Evolutionary conservation across 1,140 invertebrate species (phyloP).

Genomic region (Metaphire vulgaris): DNA sequence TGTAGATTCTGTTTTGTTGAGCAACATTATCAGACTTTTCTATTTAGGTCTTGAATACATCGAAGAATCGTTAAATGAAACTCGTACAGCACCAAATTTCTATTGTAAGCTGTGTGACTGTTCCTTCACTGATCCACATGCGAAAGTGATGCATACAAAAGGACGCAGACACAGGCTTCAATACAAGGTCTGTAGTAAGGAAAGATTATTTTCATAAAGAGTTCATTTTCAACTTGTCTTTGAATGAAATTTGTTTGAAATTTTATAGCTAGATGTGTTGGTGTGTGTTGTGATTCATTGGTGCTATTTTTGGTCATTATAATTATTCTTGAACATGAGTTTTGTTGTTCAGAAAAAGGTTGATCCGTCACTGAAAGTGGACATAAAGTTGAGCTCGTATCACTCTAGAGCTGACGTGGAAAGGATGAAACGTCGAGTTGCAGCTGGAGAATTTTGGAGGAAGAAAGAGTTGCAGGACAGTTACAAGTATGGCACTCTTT

Average conservation of each 20-base stretch:
- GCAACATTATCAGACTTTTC: no score
- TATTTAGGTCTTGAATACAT: constrained; percentile 81
- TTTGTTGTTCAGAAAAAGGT: constrained; percentile 58
- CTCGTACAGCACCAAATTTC: constrained; percentile 80
- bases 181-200: constrained; percentile 70
- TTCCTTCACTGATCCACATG: constrained; percentile 97
- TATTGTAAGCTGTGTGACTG: constrained; percentile 98
- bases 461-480: constrained; percentile 46
- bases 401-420: constrained; percentile 73
- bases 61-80: constrained; percentile 90
- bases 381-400: constrained; percentile 76
- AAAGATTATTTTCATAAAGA: no score
- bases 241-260: neutral
- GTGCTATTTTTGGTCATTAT: no score
- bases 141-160: constrained; percentile 99
- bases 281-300: no score
- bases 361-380: constrained; percentile 86
- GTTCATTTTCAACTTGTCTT: neutral
- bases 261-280: no score
- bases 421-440: constrained; percentile 64
- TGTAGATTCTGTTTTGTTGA: no score
- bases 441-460: constrained; percentile 63
- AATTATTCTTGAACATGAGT: no score
- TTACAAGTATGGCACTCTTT: neutral
- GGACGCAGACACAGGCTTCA: constrained; percentile 88